Base-by-base conservation (phyloP, 2,797 vertebrate genomes). In the Labeo calbasu region DNA sequence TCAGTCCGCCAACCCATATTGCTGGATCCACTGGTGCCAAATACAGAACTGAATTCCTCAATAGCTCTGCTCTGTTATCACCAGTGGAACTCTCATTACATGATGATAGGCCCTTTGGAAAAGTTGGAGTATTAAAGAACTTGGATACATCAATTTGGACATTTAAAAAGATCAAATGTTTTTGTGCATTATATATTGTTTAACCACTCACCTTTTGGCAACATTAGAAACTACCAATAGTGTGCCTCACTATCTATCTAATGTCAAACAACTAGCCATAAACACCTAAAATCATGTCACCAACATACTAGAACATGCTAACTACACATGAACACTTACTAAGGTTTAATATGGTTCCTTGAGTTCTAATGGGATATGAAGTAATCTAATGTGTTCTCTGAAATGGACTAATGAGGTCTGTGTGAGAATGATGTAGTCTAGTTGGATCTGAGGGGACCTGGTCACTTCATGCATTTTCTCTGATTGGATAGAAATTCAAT, bases 1-100 rank as follows among this genome's bases (percentile, higher is more conserved):
- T 86, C 14, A 94, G 82, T 0, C 92, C 94, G 15, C 95, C 88
- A 13, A 92, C 91, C 94, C 95, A 93, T 82, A 87, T 85, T 0
- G 91, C 88, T 0, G 93, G 92, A 73, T 94, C 96, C 5, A 91
- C 83, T 0, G 93, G 92, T 61, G 93, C 89, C 0, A 83, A 32
- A 78, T 93, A 93, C 72, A 94, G 86, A 5, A 90, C 10, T 0
- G 91, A 92, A 73, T 87, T 92, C 79, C 84, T 89, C 79, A 95
- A 88, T 51, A 95, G 92, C 87, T 95, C 93, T 85, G 88, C 76
- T 88, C 92, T 88, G 87, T 92, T 93, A 8, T 73, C 87, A 10
- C 75, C 87, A 40, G 91, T 43, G 79, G 68, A 83, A 48, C 83
- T 89, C 32, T 59, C 71, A 43, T 95, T 96, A 77, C 87, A 92